Percentiles rank a stretch among this genome's conserved stretches.
These are phyloP conservation scores for Armadillidium nasatum DNA, from an alignment of 1,140 invertebrate genomes.

Conservation along the genomic window DNA sequence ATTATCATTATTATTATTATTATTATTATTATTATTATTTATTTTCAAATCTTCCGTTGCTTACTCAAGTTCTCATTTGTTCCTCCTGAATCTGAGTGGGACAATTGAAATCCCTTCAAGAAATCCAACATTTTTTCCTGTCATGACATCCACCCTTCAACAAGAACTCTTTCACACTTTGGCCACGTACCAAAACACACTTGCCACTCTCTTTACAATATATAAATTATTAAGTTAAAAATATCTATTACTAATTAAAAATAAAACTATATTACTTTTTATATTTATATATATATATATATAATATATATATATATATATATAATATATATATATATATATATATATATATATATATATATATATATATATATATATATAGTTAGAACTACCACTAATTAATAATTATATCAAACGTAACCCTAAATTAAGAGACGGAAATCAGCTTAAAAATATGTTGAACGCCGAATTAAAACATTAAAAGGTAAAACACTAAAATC, in stretches of 20 bases:
- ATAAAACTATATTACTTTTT: too few relatives aligned
- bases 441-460: too few relatives aligned
- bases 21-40: too few relatives aligned
- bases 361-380: too few relatives aligned
- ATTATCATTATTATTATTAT: too few relatives aligned
- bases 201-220: not conserved
- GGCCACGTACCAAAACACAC: not conserved
- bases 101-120: not conserved
- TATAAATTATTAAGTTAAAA: not conserved
- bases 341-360: too few relatives aligned
- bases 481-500: too few relatives aligned
- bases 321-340: too few relatives aligned
- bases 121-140: not conserved
- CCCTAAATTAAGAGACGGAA: too few relatives aligned
- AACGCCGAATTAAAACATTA: too few relatives aligned
- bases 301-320: not conserved
- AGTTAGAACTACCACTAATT: too few relatives aligned
- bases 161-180: not conserved
- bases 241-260: not conserved
- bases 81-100: not conserved
- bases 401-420: too few relatives aligned
- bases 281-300: slow-evolving; percentile 3
- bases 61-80: not conserved
- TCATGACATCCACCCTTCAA: not conserved
- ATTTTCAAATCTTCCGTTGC: not conserved